Evolutionary conservation across 2,888 invertebrate species (phyloP), one percentile per base, ranked within the genome.

Genomic region (Heteromyza rotundicornis): DNA sequence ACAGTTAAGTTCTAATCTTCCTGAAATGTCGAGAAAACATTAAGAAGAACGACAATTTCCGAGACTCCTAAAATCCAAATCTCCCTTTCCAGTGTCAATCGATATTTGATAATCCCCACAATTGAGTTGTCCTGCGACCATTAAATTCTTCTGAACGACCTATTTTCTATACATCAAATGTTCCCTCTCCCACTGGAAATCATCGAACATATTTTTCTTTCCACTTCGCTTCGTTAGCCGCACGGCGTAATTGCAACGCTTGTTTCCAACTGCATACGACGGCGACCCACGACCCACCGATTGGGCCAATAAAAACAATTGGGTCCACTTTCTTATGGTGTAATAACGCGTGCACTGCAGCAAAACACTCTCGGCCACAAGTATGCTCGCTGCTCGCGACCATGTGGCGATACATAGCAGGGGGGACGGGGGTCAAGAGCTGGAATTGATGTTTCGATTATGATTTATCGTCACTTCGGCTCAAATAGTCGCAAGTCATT

Each of bases 361-460:
- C 5, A 52, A 22, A 27, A 5, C 5, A n/a, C n/a, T 27, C 24
- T 19, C n/a, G 17, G 52, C 24, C 14, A 52, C 52, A 52, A 27
- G 14, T 27, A 60, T 40, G 8, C 40, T 24, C 35, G 19, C 55
- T 44, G 53, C 47, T 59, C 35, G 27, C 27, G n/a, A 27, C 10
- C 7, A 27, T 5, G 27, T 27, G 27, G 10, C 27, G 27, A 27
- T n/a, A n/a, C n/a, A n/a, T n/a, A 40, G 59, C 63, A 59, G 54
- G 64, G 63, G 60, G 70, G 69, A 71, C 72, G 67, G 73, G 78
- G 81, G 81, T 81, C 81, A 81, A 81, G 79, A 76, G 75, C 79
- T 81, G 81, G 75, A 81, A 78, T 78, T 81, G 81, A 81, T 81
- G 81, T 81, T 81, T 81, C 80, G 77, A 76, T 80, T 80, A 81